A percentile compares a stretch with the other conserved stretches of the same genome.
phyloP scores from a whole-genome alignment of 2,888 invertebrate species.

The Cheiracanthium punctorium region DNA sequence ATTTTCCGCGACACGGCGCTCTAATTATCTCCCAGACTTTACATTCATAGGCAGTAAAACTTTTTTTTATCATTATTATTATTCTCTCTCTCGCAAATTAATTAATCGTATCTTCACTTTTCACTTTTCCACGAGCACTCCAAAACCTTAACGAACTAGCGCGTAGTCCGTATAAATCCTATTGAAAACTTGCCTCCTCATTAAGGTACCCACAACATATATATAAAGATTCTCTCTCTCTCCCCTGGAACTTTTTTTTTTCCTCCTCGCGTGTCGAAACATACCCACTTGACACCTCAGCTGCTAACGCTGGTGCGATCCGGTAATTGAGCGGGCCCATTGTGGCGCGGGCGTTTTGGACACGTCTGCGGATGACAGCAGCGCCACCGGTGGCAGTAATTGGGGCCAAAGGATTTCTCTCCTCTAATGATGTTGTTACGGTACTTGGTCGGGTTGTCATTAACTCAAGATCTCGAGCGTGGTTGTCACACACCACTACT shows the following conservation, averaged over 20 bases:
- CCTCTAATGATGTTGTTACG: conserved; percentile 68
- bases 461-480: background rate
- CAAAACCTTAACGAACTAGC: background rate
- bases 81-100: background rate
- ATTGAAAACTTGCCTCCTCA: too few species aligned
- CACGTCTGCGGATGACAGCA: background rate
- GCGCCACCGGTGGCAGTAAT: conserved; percentile 9
- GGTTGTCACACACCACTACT: background rate
- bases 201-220: too few species aligned
- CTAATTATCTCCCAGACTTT: too few species aligned
- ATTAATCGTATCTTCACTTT: conserved; percentile 13
- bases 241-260: background rate
- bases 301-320: background rate
- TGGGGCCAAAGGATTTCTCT: background rate
- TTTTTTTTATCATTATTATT: too few species aligned
- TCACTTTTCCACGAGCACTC: background rate
- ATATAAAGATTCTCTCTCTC: background rate
- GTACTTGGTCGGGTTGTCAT: conserved; percentile 33
- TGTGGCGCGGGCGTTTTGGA: background rate
- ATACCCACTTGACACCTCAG: background rate
- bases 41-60: too few species aligned
- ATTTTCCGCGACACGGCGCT: too few species aligned
- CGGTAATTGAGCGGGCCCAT: background rate
- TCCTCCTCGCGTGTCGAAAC: background rate
- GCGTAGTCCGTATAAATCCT: too few species aligned